Evolutionary conservation across 1,140 invertebrate species (phyloP), one percentile per base, ranked within the genome.

Genomic region (Adelges cooleyi): DNA sequence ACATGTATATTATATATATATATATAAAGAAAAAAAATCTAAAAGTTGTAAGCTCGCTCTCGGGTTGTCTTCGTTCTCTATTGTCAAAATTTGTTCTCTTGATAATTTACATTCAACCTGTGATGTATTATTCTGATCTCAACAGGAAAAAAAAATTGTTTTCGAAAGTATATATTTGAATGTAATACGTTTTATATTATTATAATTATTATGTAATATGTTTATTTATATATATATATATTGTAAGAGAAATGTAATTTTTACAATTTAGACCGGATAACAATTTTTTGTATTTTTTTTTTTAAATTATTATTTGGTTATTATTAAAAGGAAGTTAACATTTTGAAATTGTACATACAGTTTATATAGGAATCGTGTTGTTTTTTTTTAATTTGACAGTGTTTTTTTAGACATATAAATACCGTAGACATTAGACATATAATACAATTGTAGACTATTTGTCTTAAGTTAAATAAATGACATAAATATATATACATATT

Each of bases 41-140:
- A 33, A 33, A 33, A 33, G 11, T 33, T 33, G 29, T 33, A 5
- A 33, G 11, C 29, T 33, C 29, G 29, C 29, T 11, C 5, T 11
- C 5, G 29, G 29, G 29, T 33, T 33, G 40, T 17, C 3, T 27
- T 59, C 27, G 54, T 59, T 62, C 56, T 62, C 3, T 46, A 44
- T 59, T 29, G 42, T 62, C 18, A 48, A 46, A 48, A 48, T 29
- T 0, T 4, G 44, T 48, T 62, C 42, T 62, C 42, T 48, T 33
- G n/a, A 33, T 33, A 33, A 6, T 33, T 33, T 33, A 22, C n/a
- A 10, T 62, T 48, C 56, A 8, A 29, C 40, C 38, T 48, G 18
- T 48, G 56, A 62, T 62, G 42, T 62, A 62, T 62, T 62, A 48
- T 48, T 62, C 56, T 62, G 56, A 62, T 62, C 56, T 62, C 42